These are phyloP conservation scores for Caenorhabditis sulstoni DNA, from an alignment of 2,888 invertebrate species.

Conservation along the genomic window DNA sequence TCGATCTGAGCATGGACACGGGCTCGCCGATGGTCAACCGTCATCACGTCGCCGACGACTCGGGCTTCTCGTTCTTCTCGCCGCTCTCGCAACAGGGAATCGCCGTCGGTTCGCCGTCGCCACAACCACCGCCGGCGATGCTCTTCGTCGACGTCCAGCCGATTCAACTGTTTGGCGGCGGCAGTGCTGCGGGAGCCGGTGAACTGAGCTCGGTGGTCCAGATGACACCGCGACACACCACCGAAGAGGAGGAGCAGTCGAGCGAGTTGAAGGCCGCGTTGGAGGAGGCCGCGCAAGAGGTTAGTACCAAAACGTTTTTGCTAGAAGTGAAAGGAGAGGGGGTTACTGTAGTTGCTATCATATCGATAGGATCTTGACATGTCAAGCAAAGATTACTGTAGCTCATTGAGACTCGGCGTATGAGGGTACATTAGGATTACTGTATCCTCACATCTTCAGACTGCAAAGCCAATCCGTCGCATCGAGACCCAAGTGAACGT, in stretches of 20 bases:
- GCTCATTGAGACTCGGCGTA: too few relatives aligned
- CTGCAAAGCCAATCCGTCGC: slow-evolving; percentile 45
- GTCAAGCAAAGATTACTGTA: too few relatives aligned
- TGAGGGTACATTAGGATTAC: background rate
- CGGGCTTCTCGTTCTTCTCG: slow-evolving; percentile 43
- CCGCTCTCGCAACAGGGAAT: slow-evolving; percentile 24
- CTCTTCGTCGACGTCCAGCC: slow-evolving; percentile 33
- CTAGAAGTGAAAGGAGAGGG: too few relatives aligned
- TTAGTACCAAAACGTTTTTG: too few relatives aligned
- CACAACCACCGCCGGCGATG: too few relatives aligned
- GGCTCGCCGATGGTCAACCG: too few relatives aligned
- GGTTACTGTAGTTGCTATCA: too few relatives aligned
- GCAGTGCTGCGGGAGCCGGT: too few relatives aligned
- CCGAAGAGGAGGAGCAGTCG: slow-evolving; percentile 53
- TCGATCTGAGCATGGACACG: slow-evolving; percentile 34
- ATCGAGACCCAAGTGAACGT: slow-evolving; percentile 56
- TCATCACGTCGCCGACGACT: slow-evolving; percentile 27
- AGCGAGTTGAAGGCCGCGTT: slow-evolving; percentile 33
- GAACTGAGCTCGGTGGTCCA: slow-evolving; percentile 38
- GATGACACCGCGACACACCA: slow-evolving; percentile 52
- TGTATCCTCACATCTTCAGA: slow-evolving; percentile 10
- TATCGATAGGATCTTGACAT: too few relatives aligned
- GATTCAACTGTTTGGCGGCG: slow-evolving; percentile 40
- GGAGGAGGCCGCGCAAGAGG: slow-evolving; percentile 32
- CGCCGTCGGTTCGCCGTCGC: background rate